Base-by-base conservation (phyloP, 1,140 invertebrate genomes). In the Meloidogyne floridensis region DNA sequence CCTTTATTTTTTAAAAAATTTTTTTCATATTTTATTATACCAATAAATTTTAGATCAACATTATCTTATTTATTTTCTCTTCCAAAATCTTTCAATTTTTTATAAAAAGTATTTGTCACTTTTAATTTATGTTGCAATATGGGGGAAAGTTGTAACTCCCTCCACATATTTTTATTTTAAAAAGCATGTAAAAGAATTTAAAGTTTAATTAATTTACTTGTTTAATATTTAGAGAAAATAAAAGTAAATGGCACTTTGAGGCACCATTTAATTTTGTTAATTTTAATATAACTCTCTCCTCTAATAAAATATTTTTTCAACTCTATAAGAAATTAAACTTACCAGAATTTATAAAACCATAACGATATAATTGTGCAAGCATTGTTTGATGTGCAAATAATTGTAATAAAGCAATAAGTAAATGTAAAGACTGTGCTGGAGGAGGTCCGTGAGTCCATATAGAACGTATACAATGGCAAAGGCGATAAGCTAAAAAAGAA, bases 361-460 rank as follows among this genome's bases (percentile, higher is more conserved):
- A 85, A 15, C 85, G 85, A 78, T 90, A 89, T 18, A 89, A 79
- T 71, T 89, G 88, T 10, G 88, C 85, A 47, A 89, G 74, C 88
- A 89, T 90, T n/a, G 88, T 56, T 81, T 89, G 88, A 79, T 89
- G 88, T n/a, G 86, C 88, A 69, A 89, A 77, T n/a, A 89, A 72
- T 78, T 90, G 88, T 73, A 72, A 80, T 47, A 90, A 65, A 20
- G 88, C 89, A 15, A 87, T 56, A 42, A 86, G n/a, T 15, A 89
- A 74, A 77, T 89, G 88, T 18, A 90, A 47, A 20, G 82, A 59
- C 83, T 90, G 86, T n/a, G 88, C 86, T 20, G 89, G 51, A 15
- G 88, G 88, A 20, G 89, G 89, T n/a, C 73, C 69, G 82, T 89
- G 89, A 70, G 80, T 78, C 87, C 88, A 89, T 3, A 84, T 54